These are phyloP conservation scores for Hydraecia micacea DNA, from an alignment of 2,888 invertebrate genomes.

Conservation along the genomic window DNA sequence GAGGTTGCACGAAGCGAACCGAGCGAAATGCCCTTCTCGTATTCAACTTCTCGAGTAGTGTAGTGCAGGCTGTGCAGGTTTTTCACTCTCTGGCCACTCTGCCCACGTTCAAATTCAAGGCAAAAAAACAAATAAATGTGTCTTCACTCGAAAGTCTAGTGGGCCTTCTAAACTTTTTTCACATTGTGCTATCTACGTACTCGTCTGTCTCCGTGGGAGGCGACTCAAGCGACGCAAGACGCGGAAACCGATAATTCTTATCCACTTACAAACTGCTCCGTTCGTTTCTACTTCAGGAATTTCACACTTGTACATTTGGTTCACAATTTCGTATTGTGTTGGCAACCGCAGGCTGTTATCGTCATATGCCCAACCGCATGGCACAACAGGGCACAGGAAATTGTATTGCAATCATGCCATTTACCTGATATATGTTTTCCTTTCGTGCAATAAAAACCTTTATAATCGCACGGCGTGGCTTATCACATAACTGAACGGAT, in stretches of 20 bases:
- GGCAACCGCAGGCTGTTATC: constrained; percentile 6
- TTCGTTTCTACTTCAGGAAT: constrained; percentile 28
- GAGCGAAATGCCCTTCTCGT: not conserved
- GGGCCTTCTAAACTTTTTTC: constrained; percentile 18
- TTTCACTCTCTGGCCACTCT: not conserved
- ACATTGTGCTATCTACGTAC: constrained; percentile 26
- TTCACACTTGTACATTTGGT: constrained; percentile 12
- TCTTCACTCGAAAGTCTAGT: not conserved
- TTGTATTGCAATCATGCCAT: constrained; percentile 30
- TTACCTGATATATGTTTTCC: constrained; percentile 16
- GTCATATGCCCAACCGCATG: constrained; percentile 7
- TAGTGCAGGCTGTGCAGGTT: not conserved
- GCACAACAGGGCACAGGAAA: constrained; percentile 32
- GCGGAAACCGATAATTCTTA: constrained; percentile 52
- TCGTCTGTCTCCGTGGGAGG: constrained; percentile 43
- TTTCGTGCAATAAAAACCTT: constrained; percentile 5
- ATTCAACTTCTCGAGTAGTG: not conserved
- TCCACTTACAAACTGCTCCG: constrained; percentile 38
- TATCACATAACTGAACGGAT: not conserved
- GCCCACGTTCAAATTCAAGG: not conserved
- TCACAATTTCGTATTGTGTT: not conserved
- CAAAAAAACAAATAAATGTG: not conserved
- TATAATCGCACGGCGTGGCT: not conserved
- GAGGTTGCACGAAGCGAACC: not conserved
- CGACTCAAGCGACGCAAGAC: constrained; percentile 19